Base-by-base conservation (phyloP, 2,797 vertebrate species). In the Brachyalestes nurse region DNA sequence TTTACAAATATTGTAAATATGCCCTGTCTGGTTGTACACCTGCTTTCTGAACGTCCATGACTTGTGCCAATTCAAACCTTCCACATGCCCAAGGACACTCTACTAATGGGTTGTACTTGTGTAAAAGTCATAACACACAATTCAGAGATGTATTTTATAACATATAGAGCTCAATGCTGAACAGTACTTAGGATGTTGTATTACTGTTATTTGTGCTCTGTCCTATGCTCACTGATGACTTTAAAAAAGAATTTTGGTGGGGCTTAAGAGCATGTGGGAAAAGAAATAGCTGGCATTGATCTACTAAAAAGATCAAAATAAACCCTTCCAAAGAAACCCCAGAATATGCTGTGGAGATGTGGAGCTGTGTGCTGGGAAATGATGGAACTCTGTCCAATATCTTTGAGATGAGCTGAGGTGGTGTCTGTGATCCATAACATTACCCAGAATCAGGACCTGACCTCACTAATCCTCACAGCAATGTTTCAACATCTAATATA, bases 1-100 rank as follows among this genome's bases (percentile, higher is more conserved):
- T 75, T 73, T 82, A 71, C 49, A 47, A 61, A 70, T n/a, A 81
- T 57, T 61, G 28, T 64, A 79, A 82, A 76, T 77, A 64, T 60
- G 57, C 64, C 49, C 70, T 72, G 82, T 65, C 74, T 83, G 66
- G 21, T 21, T 47, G 49, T 23, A 38, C 49, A 64, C 78, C 38
- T 65, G 71, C 4, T 57, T 49, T 77, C 69, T 57, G 62, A 38
- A 55, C 65, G 7, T 42, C 23, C 34, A 57, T 47, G 8, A 13
- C 57, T 28, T 71, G 51, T 72, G 62, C 76, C 65, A 76, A 23
- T 49, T 14, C 16, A 7, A 61, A 34, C 17, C 25, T 65, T 64
- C 72, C 72, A 73, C 72, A 62, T 82, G 80, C 47, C 6, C 28
- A 40, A 72, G 23, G 71, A 67, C 49, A 8, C 45, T 21, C 66